These are phyloP conservation scores for Patagioenas fasciata DNA, from an alignment of 2,113 vertebrate genomes.

Conservation along the genomic window DNA sequence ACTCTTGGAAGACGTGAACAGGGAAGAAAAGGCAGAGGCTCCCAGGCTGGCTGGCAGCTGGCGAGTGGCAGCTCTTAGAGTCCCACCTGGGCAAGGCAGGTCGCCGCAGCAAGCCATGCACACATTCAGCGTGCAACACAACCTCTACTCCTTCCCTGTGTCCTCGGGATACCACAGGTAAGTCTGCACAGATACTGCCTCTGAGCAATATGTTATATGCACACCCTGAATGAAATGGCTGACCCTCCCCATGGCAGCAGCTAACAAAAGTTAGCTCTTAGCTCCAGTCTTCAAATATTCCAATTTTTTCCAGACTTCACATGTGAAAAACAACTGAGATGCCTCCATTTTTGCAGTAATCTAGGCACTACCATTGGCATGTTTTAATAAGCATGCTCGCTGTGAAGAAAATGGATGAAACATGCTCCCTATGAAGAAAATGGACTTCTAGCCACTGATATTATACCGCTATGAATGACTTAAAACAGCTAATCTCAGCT, in stretches of 20 bases:
- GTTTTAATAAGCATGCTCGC: not conserved
- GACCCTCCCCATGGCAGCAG: not conserved
- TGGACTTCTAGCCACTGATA: not conserved
- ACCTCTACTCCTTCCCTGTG: not conserved
- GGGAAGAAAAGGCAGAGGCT: not conserved
- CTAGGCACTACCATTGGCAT: not conserved
- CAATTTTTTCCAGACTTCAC: not conserved
- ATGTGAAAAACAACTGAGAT: not conserved
- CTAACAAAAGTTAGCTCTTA: not conserved
- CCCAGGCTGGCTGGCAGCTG: not conserved
- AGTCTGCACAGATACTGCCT: not conserved
- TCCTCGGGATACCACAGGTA: not conserved
- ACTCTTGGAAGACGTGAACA: not conserved
- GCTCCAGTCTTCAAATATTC: not conserved
- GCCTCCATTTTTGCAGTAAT: not conserved
- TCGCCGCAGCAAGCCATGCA: not conserved
- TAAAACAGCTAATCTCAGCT: not conserved
- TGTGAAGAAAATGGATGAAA: not conserved
- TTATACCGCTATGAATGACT: accelerated
- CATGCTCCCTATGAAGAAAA: not conserved
- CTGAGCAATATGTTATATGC: not conserved
- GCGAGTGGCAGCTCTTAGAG: not conserved
- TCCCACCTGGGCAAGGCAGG: not conserved
- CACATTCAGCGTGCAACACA: accelerated
- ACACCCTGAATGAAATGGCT: not conserved